Percentiles rank a stretch among this genome's conserved stretches.
Conservation (phyloP, 2,797 vertebrate genomes). For the Loris lydekkerianus region DNA sequence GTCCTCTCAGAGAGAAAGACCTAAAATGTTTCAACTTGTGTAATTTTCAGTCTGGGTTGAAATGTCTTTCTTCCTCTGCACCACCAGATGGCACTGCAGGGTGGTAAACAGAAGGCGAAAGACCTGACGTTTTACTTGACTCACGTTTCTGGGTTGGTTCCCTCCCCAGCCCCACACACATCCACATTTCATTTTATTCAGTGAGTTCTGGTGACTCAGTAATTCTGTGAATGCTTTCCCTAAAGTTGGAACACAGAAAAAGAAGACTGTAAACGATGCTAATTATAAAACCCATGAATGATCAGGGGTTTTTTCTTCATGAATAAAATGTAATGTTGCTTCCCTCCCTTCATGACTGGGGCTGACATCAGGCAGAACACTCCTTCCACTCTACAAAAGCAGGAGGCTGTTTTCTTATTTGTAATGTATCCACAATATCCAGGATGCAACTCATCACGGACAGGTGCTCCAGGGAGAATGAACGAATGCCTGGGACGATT, state of each 20-base stretch:
- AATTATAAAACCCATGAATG: constrained; percentile 41
- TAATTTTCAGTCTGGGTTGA: fast-evolving
- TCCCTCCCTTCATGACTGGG: neutral
- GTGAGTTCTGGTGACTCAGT: neutral
- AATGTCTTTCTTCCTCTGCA: neutral
- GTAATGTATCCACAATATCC: neutral
- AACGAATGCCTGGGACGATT: neutral
- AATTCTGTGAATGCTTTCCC: neutral
- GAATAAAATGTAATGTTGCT: neutral
- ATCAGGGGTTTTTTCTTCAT: constrained; percentile 38
- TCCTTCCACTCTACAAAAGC: neutral
- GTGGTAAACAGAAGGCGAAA: neutral
- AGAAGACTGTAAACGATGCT: neutral
- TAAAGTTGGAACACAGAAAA: neutral
- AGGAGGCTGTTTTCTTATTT: neutral
- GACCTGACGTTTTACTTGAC: neutral
- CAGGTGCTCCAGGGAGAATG: neutral
- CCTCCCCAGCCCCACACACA: neutral
- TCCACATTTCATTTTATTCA: neutral
- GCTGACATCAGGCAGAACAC: neutral
- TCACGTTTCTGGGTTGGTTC: neutral
- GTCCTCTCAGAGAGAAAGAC: neutral
- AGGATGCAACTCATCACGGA: too few relatives aligned
- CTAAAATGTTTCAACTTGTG: neutral
- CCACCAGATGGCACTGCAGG: constrained; percentile 68